phyloP scores from a whole-genome alignment of 2,888 invertebrate genomes.

The Cheilosia urbana region DNA sequence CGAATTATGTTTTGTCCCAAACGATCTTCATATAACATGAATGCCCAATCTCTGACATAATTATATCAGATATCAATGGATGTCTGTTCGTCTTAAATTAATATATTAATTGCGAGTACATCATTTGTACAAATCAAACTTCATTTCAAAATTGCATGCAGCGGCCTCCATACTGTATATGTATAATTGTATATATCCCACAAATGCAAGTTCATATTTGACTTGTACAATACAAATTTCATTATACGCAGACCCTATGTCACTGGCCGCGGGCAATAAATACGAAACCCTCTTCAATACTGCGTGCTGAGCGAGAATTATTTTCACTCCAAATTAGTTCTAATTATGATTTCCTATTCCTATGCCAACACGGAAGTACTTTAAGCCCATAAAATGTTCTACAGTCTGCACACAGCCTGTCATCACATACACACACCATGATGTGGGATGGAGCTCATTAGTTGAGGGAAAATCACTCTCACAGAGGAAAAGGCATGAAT shows the following conservation, averaged over 20 bases:
- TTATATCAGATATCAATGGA: too few species aligned
- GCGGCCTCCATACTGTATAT: not conserved
- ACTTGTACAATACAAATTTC: not conserved
- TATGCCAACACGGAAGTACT: conserved; percentile 53
- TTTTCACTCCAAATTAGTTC: conserved; percentile 52
- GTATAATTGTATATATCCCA: too few species aligned
- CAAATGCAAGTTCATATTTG: not conserved
- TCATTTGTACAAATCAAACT: not conserved
- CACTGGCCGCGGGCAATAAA: not conserved
- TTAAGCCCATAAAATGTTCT: conserved; percentile 45
- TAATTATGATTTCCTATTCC: conserved; percentile 70
- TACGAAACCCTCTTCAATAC: not conserved
- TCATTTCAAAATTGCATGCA: not conserved
- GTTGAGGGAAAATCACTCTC: conserved; percentile 21
- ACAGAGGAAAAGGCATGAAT: conserved; percentile 9
- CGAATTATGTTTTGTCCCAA: too few species aligned
- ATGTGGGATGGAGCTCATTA: conserved; percentile 37
- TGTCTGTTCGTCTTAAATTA: too few species aligned
- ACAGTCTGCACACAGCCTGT: conserved; percentile 28
- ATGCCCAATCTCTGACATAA: too few species aligned
- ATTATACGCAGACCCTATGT: not conserved
- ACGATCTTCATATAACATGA: too few species aligned
- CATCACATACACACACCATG: conserved; percentile 25
- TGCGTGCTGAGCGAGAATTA: conserved; percentile 42
- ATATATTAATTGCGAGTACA: too few species aligned